These are phyloP conservation scores for Chrysemys picta DNA, from an alignment of 2,113 vertebrate species.

Conservation along the genomic window DNA sequence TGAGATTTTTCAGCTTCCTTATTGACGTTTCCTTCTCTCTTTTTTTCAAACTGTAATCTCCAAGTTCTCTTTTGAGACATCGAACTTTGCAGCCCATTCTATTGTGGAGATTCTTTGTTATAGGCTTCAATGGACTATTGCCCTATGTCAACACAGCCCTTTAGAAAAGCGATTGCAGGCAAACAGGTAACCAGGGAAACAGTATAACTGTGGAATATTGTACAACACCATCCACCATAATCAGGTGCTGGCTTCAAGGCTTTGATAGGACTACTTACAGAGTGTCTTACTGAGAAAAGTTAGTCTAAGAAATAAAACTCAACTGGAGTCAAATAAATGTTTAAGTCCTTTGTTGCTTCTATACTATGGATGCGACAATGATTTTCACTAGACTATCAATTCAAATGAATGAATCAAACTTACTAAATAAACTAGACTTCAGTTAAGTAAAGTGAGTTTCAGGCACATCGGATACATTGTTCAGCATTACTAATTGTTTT, in stretches of 20 bases:
- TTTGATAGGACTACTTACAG: neutral
- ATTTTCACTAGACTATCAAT: neutral
- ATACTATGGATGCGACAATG: neutral
- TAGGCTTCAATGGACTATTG: neutral
- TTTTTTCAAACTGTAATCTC: neutral
- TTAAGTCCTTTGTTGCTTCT: neutral
- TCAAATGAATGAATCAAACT: neutral
- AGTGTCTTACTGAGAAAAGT: neutral
- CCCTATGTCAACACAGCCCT: rapidly evolving
- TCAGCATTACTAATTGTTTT: neutral
- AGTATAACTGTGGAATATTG: neutral
- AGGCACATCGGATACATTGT: neutral
- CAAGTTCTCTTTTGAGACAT: neutral
- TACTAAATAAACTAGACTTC: neutral
- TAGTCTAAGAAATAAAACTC: neutral
- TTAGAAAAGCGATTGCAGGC: neutral
- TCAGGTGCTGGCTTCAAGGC: neutral
- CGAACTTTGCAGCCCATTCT: rapidly evolving
- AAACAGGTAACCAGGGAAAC: neutral
- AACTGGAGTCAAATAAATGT: neutral
- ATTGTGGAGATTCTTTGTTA: neutral
- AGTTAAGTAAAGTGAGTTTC: constrained; percentile 3
- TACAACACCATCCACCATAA: neutral
- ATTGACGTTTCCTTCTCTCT: neutral
- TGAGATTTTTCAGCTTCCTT: rapidly evolving